Conservation (phyloP, 2,888 invertebrate genomes). For the Calliphora vomitoria region DNA sequence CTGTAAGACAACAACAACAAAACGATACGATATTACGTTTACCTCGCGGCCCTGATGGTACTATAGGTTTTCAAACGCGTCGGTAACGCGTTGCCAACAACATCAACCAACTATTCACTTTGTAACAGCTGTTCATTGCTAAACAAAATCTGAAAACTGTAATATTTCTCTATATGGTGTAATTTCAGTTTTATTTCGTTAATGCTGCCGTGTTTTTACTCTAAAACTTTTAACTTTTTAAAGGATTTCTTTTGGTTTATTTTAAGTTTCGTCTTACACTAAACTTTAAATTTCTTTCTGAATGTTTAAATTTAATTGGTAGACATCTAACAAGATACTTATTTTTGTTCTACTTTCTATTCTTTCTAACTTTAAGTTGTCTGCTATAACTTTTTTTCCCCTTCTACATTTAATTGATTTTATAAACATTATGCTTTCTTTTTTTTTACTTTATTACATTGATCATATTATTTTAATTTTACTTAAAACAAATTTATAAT, state of each 20-base stretch:
- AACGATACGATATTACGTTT: constrained; percentile 87
- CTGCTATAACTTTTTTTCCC: not conserved
- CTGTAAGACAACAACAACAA: constrained; percentile 74
- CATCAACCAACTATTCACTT: not conserved
- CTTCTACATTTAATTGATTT: constrained; percentile 18
- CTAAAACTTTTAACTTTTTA: not conserved
- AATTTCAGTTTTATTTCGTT: constrained; percentile 22
- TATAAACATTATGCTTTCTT: constrained; percentile 1
- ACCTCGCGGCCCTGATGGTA: constrained; percentile 92
- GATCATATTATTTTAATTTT: constrained; percentile 4
- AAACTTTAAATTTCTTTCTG: not conserved
- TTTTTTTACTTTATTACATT: constrained; percentile 20
- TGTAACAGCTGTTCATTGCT: constrained; percentile 12
- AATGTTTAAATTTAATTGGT: not conserved
- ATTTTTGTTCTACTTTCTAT: constrained; percentile 11
- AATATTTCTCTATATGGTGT: constrained; percentile 22
- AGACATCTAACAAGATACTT: constrained; percentile 4
- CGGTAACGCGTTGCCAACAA: constrained; percentile 85
- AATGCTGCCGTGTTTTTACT: constrained; percentile 35
- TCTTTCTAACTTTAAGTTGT: constrained; percentile 17
- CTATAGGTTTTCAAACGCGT: constrained; percentile 88
- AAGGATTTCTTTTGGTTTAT: not conserved
- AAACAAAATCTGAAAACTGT: constrained; percentile 36
- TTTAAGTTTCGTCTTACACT: not conserved
- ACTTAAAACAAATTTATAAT: constrained; percentile 24